Conservation (phyloP, 2,797 vertebrate species). For the Falco biarmicus region DNA sequence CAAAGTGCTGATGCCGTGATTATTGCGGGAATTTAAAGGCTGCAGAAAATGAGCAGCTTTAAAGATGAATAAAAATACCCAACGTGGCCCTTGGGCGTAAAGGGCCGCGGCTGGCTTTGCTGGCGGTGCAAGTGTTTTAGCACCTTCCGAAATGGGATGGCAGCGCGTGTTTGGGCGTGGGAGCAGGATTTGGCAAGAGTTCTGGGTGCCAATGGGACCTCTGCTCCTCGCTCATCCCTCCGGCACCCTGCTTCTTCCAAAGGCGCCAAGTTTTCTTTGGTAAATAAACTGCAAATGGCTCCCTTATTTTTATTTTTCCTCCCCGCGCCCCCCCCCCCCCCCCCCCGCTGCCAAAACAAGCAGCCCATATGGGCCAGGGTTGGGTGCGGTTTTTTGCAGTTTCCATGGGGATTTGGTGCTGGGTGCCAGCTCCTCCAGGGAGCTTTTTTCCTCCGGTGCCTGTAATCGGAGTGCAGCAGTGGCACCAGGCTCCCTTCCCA, state of each 20-base stretch:
- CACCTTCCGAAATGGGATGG: not conserved
- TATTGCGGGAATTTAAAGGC: not conserved
- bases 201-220: not conserved
- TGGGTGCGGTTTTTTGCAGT: constrained; percentile 1
- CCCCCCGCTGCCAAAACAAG: not conserved
- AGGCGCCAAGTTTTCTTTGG: accelerated
- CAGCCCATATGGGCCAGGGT: not conserved
- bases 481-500: constrained; percentile 6
- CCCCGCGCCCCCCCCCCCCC: not conserved
- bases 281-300: not conserved
- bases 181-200: not conserved
- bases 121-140: not conserved
- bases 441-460: not conserved
- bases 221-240: accelerated
- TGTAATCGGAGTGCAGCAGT: not conserved
- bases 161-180: accelerated
- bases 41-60: not conserved
- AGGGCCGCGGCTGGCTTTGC: not conserved
- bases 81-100: not conserved
- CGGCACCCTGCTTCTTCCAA: not conserved
- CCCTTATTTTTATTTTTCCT: not conserved
- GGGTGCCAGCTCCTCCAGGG: not conserved
- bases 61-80: not conserved
- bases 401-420: constrained; percentile 57
- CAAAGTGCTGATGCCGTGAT: not conserved